Conservation (phyloP, 2,113 vertebrate species). For the Seriola aureovittata region DNA sequence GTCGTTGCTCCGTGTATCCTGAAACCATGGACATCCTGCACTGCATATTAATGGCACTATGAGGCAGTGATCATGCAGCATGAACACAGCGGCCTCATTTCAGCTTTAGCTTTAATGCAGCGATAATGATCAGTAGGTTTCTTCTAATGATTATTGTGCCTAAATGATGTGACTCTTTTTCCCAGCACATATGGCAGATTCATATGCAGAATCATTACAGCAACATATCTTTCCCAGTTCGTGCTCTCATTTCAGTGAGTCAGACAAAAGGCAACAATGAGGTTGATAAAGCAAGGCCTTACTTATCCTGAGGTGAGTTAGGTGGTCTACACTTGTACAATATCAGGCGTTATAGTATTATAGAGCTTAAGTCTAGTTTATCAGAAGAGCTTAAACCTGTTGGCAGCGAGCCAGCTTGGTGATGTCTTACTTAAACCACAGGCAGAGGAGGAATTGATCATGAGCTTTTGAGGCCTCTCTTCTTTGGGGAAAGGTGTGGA, state of each 20-base stretch:
- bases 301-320: neutral
- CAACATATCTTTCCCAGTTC: neutral
- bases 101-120: neutral
- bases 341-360: conserved; percentile 10
- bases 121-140: neutral
- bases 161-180: conserved; percentile 17
- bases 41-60: conserved; percentile 14
- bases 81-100: neutral
- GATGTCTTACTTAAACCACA: conserved; percentile 42
- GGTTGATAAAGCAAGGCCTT: neutral
- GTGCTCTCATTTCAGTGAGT: neutral
- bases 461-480: conserved; percentile 47
- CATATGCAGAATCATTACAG: neutral
- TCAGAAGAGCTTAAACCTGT: conserved; percentile 5
- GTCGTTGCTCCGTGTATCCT: neutral
- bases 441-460: conserved; percentile 42
- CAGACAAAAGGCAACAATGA: neutral
- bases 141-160: neutral
- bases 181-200: neutral
- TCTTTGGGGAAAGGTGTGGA: conserved; percentile 51
- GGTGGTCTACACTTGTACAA: neutral
- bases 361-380: conserved; percentile 12
- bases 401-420: conserved; percentile 10
- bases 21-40: conserved; percentile 11
- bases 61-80: conserved; percentile 21